Conservation (phyloP, 2,797 vertebrate species). For the Myotis planiceps region DNA sequence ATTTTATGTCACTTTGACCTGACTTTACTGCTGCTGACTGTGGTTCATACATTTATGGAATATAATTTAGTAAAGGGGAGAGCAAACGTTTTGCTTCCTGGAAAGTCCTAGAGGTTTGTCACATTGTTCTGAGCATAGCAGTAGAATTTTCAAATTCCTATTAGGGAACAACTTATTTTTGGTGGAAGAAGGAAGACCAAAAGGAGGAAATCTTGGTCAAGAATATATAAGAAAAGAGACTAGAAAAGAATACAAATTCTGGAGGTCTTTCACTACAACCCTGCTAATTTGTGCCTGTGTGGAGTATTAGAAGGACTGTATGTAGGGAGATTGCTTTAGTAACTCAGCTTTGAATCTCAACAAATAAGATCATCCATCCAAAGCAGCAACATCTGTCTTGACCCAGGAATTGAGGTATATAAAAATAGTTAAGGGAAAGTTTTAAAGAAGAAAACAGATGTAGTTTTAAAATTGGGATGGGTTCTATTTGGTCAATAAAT, state of each 20-base stretch:
- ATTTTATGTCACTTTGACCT: conserved; percentile 65
- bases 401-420: not conserved
- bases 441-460: conserved; percentile 48
- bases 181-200: not conserved
- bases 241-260: conserved; percentile 49
- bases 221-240: conserved; percentile 76
- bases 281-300: conserved; percentile 24
- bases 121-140: conserved; percentile 55
- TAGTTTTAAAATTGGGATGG: conserved; percentile 27
- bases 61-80: conserved; percentile 75
- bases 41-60: conserved; percentile 67
- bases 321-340: not conserved
- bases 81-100: conserved; percentile 71
- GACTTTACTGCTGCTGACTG: conserved; percentile 29
- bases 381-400: conserved; percentile 37
- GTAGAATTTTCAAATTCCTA: conserved; percentile 77
- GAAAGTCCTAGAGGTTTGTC: conserved; percentile 69
- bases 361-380: conserved; percentile 19
- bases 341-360: conserved; percentile 48
- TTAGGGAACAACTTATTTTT: conserved; percentile 74
- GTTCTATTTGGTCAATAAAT: conserved; percentile 30
- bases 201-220: conserved; percentile 69
- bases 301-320: not conserved
- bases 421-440: conserved; percentile 38
- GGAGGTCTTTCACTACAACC: conserved; percentile 66